phyloP scores from a whole-genome alignment of 2,888 invertebrate species.

The Cephus pulcher region DNA sequence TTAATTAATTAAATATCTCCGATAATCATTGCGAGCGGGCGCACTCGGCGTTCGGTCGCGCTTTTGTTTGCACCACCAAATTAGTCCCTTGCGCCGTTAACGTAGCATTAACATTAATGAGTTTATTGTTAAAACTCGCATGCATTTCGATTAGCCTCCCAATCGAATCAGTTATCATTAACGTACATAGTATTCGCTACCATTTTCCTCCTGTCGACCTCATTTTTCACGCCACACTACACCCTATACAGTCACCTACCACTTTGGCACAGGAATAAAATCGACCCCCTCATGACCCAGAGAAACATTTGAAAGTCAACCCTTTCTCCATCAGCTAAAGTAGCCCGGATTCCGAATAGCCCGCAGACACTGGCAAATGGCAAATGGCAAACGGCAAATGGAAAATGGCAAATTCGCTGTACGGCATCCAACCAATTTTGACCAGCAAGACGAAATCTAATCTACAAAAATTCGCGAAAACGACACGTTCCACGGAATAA shows the following conservation, averaged over 20 bases:
- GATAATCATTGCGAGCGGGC: slow-evolving; percentile 41
- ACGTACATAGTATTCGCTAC: neutral
- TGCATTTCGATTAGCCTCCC: slow-evolving; percentile 51
- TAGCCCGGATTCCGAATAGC: neutral
- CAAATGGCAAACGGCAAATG: neutral
- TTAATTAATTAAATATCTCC: slow-evolving; percentile 55
- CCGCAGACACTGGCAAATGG: neutral
- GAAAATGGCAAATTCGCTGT: neutral
- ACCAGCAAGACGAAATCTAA: neutral
- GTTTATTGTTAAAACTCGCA: slow-evolving; percentile 59
- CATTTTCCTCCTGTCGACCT: neutral
- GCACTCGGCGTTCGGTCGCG: slow-evolving; percentile 26
- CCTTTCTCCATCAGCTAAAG: neutral
- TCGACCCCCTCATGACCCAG: neutral
- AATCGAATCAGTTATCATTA: slow-evolving; percentile 45
- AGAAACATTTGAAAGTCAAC: neutral
- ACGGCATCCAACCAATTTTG: neutral
- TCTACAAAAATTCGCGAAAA: neutral
- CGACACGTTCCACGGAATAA: slow-evolving; percentile 19
- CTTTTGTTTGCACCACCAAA: slow-evolving; percentile 50
- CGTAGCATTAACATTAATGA: slow-evolving; percentile 56
- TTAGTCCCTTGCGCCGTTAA: slow-evolving; percentile 46
- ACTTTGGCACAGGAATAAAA: neutral
- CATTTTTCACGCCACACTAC: neutral
- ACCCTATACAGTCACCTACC: neutral